Conservation (phyloP, 2,797 vertebrate species). For the Rhynchotus rufescens region DNA sequence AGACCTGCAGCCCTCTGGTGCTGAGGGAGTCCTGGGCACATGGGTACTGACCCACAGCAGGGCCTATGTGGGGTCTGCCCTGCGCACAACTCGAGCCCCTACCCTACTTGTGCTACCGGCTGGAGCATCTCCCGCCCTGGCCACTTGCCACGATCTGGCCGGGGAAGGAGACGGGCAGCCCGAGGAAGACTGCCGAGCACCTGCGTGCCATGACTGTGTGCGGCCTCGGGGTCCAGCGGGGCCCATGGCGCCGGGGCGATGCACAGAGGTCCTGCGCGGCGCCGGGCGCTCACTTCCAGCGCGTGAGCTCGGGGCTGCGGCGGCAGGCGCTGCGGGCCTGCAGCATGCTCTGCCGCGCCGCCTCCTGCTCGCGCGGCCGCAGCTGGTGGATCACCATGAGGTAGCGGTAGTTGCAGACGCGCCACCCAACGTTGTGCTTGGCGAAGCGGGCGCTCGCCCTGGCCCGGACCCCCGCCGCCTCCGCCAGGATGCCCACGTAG, state of each 20-base stretch:
- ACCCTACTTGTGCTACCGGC: too few relatives aligned
- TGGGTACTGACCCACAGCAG: too few relatives aligned
- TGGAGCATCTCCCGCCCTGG: too few relatives aligned
- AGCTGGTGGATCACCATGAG: slow-evolving; percentile 73
- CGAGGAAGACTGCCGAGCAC: too few relatives aligned
- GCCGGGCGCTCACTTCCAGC: background rate
- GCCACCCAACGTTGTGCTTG: slow-evolving; percentile 36
- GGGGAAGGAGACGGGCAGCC: too few relatives aligned
- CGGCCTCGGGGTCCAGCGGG: accelerated
- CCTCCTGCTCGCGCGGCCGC: slow-evolving; percentile 43
- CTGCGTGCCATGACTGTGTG: accelerated
- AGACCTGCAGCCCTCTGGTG: too few relatives aligned
- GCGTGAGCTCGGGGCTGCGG: slow-evolving; percentile 20
- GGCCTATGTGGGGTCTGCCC: too few relatives aligned
- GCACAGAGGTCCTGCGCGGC: background rate
- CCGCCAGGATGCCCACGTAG: background rate
- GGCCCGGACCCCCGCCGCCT: background rate
- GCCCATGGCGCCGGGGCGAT: too few relatives aligned
- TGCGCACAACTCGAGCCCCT: too few relatives aligned
- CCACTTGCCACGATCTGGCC: too few relatives aligned
- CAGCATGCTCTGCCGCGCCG: slow-evolving; percentile 54
- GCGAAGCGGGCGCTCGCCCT: slow-evolving; percentile 35
- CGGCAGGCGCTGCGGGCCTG: slow-evolving; percentile 61
- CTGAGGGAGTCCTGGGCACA: too few relatives aligned
- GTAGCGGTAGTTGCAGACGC: slow-evolving; percentile 53